phyloP scores from a whole-genome alignment of 2,113 vertebrate species.

The Cyanoliseus patagonus region DNA sequence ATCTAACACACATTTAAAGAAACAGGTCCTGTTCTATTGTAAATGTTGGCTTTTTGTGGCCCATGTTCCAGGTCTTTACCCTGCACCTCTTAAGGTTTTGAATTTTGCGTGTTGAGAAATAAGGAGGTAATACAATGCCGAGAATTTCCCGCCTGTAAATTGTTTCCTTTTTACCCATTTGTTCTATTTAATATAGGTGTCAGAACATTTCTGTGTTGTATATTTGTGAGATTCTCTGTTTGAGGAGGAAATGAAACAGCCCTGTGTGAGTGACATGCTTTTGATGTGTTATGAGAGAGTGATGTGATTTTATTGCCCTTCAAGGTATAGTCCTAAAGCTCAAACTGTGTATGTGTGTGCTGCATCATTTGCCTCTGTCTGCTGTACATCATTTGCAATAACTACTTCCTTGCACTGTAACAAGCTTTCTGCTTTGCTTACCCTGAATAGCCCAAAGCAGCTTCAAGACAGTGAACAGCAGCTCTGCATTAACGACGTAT shows the following conservation, averaged over 20 bases:
- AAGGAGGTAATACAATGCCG: not conserved
- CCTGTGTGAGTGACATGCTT: not conserved
- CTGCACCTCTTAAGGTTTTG: not conserved
- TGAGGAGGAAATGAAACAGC: not conserved
- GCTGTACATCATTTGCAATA: conserved; percentile 40
- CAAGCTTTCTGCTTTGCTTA: conserved; percentile 72
- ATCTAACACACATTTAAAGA: not conserved
- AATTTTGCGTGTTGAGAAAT: not conserved
- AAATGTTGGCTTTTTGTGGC: not conserved
- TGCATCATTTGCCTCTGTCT: conserved; percentile 35
- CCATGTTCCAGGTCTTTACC: not conserved
- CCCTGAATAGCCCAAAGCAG: conserved; percentile 87
- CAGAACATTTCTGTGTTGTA: not conserved
- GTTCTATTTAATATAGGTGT: not conserved
- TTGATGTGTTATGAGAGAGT: not conserved
- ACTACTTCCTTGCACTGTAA: conserved; percentile 60
- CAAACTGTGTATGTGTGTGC: not conserved
- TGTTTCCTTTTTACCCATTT: not conserved
- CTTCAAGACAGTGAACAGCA: conserved; percentile 96
- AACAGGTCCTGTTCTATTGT: not conserved
- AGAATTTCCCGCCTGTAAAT: not conserved
- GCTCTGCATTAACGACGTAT: conserved; percentile 87
- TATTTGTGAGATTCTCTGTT: not conserved
- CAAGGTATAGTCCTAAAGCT: conserved; percentile 29
- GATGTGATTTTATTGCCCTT: conserved; percentile 32